These are phyloP conservation scores for Pituophis catenifer DNA, from an alignment of 2,113 vertebrate species.

Conservation along the genomic window DNA sequence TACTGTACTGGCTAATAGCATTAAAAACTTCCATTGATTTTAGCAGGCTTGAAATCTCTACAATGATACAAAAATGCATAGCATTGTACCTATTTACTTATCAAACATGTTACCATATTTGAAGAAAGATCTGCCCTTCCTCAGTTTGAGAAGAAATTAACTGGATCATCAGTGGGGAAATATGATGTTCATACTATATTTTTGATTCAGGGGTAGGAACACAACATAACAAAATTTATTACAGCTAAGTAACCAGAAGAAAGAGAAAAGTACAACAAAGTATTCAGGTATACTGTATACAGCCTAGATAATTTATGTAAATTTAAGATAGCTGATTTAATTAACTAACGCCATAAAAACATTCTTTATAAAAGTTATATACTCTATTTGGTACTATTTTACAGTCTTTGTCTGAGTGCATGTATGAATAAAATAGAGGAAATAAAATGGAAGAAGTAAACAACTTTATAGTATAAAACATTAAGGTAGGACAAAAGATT, in stretches of 20 bases:
- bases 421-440: neutral
- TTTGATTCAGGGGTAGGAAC: neutral
- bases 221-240: neutral
- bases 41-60: neutral
- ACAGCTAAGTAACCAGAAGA: neutral
- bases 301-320: neutral
- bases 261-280: neutral
- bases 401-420: neutral
- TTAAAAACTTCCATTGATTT: neutral
- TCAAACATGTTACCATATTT: neutral
- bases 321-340: neutral
- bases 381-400: neutral
- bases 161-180: neutral
- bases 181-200: neutral
- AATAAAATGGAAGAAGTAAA: neutral
- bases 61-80: neutral
- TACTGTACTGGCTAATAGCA: neutral
- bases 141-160: neutral
- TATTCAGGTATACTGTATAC: neutral
- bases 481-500: neutral
- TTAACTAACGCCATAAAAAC: neutral
- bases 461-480: neutral
- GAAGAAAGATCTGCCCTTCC: neutral
- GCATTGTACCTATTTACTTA: neutral
- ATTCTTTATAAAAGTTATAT: neutral